Evolutionary conservation across 35 echinoderm and acorn worm species (phyloP), one percentile per base, ranked within the genome.

Genomic region (Apostichopus parvimensis): DNA sequence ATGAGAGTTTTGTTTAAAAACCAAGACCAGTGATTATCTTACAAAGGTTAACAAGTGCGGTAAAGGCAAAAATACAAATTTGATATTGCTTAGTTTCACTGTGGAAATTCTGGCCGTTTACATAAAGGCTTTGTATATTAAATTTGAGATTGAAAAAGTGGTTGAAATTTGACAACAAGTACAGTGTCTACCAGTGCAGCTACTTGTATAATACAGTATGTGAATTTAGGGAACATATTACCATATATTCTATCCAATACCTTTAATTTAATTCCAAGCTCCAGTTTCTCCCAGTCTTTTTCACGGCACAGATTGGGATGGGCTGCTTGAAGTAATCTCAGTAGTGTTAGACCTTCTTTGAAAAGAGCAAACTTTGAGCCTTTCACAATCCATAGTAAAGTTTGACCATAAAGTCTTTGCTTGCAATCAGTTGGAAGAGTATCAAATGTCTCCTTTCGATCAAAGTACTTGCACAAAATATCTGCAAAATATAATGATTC

Each of bases 251-350:
- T 45, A 45, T 45, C 10, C 83, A 0, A 87, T 75, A 20, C 86
- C 86, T 88, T 88, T 45, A 88, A 73, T 26, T 88, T 68, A 64
- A 88, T 88, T 25, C 86, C 86, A n/a, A 88, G 64, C 28, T 88
- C 64, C 12, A 88, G 62, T 54, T 88, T 88, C 24, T 17, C 28
- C 86, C 86, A 88, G 24, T 88, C 86, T 55, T 54, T 26, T 18
- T 73, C 57, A 53, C 6, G 57, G 15, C 60, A 88, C 12, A 88
- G 57, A 7, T 72, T 23, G 5, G 64, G 25, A 54, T 88, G 60
- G 34, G 57, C 86, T 28, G 5, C 34, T n/a, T 73, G 58, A 55
- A 88, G 86, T n/a, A 66, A 26, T 6, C 20, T 21, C 24, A 88
- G n/a, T 25, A 72, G 12, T 55, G 62, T 88, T 23, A 88, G 52